Evolutionary conservation across 2,888 invertebrate genomes (phyloP), one percentile per base, ranked within the genome.

Genomic region (Andrena marginata): DNA sequence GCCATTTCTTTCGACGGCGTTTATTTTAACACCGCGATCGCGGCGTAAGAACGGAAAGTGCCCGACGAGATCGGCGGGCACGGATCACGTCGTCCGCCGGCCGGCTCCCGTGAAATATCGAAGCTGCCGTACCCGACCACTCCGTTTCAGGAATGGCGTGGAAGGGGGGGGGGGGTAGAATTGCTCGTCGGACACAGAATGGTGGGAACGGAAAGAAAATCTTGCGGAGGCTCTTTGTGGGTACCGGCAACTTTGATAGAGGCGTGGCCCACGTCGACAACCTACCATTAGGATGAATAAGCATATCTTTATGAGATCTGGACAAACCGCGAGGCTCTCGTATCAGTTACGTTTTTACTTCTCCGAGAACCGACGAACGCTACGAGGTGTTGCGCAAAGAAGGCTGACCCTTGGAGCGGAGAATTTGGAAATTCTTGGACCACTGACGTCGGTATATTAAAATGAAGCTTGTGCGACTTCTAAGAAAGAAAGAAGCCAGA

Each of bases 281-380:
- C 80, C 88, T 76, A 79, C 80, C 77, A 88, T 88, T 87, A 88
- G 69, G 79, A 79, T 80, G 86, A 88, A 84, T 82, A 87, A 88
- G 86, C 84, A 84, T 87, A 88, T 85, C 85, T 88, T 88, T 86
- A 83, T 80, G 83, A 80, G 82, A 88, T 78, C 77, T 80, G 77
- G 73, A 87, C 81, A 83, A 85, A 85, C 76, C 75, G 71, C 79
- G 68, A 71, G 59, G 67, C 72, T 77, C 20, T 54, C 23, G 33
- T 64, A 76, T 71, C 67, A 23, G 63, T 63, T 68, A 67, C 42
- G 51, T 63, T 82, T 73, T 71, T 64, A 56, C 68, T 64, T 62
- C 13, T 65, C 35, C n/a, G 68, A 77, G 48, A 35, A 54, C 20
- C 60, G 29, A 54, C 62, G 42, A 54, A 59, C 63, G n/a, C n/a